phyloP scores from a whole-genome alignment of 2,797 vertebrate genomes.

The Arctocebus calabarensis region DNA sequence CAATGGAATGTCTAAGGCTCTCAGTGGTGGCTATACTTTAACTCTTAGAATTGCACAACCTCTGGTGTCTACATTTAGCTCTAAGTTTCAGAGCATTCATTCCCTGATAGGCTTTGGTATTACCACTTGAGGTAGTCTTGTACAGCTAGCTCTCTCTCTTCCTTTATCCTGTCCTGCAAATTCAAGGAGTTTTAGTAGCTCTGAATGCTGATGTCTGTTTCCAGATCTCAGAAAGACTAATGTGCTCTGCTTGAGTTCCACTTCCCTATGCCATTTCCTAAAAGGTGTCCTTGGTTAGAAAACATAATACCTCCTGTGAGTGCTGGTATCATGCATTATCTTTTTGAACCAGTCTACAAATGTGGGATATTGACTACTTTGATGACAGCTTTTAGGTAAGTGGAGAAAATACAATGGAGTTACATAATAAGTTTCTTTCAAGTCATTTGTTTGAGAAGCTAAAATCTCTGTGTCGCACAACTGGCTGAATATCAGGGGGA shows the following conservation, averaged over 20 bases:
- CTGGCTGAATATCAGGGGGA: neutral
- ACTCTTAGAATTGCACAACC: neutral
- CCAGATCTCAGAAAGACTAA: neutral
- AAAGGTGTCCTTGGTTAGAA: neutral
- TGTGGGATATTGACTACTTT: neutral
- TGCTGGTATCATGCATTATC: neutral
- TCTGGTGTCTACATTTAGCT: neutral
- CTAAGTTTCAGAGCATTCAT: neutral
- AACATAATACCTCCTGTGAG: neutral
- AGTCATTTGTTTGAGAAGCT: constrained; percentile 35
- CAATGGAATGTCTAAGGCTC: neutral
- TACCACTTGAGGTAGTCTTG: neutral
- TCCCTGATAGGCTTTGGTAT: neutral
- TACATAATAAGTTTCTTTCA: neutral
- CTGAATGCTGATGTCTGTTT: neutral
- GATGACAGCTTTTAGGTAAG: neutral
- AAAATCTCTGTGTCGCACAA: neutral
- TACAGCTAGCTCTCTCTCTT: neutral
- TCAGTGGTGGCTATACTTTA: neutral
- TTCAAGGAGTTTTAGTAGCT: neutral
- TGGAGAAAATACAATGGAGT: neutral
- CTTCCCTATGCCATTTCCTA: neutral
- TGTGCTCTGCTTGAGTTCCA: neutral
- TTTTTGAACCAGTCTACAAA: neutral
- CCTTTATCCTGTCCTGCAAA: neutral